These are phyloP conservation scores for Sebastes flavidus DNA, from an alignment of 2,797 vertebrate genomes.

Conservation along the genomic window DNA sequence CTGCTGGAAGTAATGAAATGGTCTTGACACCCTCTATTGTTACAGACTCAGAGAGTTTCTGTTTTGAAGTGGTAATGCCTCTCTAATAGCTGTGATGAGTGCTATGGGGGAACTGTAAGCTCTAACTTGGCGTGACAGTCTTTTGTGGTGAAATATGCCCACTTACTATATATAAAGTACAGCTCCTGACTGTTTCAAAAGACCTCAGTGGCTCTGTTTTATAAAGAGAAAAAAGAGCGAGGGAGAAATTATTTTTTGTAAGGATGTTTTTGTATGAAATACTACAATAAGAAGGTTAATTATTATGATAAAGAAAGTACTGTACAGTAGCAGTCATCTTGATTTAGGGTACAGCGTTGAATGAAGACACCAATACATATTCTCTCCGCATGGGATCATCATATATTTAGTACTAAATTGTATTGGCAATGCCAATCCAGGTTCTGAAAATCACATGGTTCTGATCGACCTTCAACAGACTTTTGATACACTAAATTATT, in stretches of 20 bases:
- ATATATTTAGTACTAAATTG: neutral
- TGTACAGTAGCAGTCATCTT: constrained; percentile 1
- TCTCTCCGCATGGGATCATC: no score
- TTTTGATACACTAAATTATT: neutral
- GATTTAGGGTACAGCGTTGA: neutral
- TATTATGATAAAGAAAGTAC: constrained; percentile 16
- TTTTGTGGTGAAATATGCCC: constrained; percentile 73
- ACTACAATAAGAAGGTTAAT: constrained; percentile 25
- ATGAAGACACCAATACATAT: neutral
- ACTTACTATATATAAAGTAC: constrained; percentile 64
- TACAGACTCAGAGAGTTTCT: constrained; percentile 62
- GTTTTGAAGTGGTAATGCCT: constrained; percentile 82
- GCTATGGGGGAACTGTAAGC: constrained; percentile 69
- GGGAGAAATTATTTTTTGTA: constrained; percentile 38
- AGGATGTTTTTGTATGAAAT: constrained; percentile 31
- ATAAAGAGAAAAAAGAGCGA: constrained; percentile 16
- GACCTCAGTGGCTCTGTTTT: constrained; percentile 41
- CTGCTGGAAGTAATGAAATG: constrained; percentile 59
- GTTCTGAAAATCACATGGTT: neutral
- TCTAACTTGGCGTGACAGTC: constrained; percentile 71
- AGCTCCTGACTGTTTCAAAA: constrained; percentile 57
- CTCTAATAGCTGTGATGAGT: constrained; percentile 77
- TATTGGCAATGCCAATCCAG: neutral
- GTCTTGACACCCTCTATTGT: constrained; percentile 54
- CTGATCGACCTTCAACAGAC: neutral